Evolutionary conservation across 2,888 invertebrate species (phyloP), one percentile per base, ranked within the genome.

Genomic region (Campoletis raptor): DNA sequence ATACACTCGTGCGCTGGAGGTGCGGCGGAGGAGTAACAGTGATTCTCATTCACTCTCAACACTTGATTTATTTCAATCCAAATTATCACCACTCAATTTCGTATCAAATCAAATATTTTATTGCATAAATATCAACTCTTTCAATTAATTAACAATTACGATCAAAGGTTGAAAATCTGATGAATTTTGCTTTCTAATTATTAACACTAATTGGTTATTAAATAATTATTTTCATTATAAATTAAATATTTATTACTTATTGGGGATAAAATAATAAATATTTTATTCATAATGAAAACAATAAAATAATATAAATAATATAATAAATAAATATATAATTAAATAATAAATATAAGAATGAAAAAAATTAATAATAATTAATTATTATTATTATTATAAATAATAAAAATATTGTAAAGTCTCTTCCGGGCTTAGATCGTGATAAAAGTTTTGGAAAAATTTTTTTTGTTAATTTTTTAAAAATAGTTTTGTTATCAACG

Each of bases 21-120:
- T 87, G 85, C 85, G 78, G 79, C 81, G 86, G 86, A 84, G 86
- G 86, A 79, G 78, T 78, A 40, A 10, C 89, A 89, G 89, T 78
- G 90, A 69, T 82, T 88, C 90, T 90, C 90, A 89, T 66, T 21
- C 18, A 45, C 18, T 12, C n/a, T 12, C 37, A 12, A 1, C 37
- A 48, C 48, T 48, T 18, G 48, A 18, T 5, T 48, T 18, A 48
- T 48, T 15, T 15, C 48, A 48, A 48, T 48, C 15, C 0, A 48
- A 48, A 48, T 48, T 18, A 48, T 48, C 48, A 18, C 15, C 15
- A 6, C 48, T 48, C 18, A 12, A 45, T 45, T 45, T 18, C 48
- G 2, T 18, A 15, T 48, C 15, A 15, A 1, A 48, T 48, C 18
- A 15, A 48, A 61, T 12, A 61, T 61, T 61, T 30, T 24, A 24